Evolutionary conservation across 1,140 invertebrate genomes (phyloP).

Genomic region (Cecropterus lyciades): DNA sequence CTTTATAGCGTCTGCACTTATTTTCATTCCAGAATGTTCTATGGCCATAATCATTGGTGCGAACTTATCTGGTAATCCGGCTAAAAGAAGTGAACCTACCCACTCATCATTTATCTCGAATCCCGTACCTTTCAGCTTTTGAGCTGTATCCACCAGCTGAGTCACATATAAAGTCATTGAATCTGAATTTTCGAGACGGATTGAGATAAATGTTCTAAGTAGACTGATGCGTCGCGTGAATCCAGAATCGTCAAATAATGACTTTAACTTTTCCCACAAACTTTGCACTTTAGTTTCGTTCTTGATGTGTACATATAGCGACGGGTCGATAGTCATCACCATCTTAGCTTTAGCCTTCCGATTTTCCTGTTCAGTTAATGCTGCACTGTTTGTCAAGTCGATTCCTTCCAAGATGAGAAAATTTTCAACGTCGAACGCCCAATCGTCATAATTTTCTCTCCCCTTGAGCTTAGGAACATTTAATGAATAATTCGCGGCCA

Average conservation of each 20-base stretch:
- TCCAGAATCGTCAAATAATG: not conserved
- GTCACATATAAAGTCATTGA: no score
- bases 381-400: no score
- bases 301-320: conserved; percentile 38
- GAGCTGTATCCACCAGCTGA: no score
- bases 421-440: not conserved
- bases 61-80: conserved; percentile 27
- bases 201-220: not conserved
- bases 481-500: not conserved
- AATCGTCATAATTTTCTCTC: not conserved
- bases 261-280: not conserved
- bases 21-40: conserved; percentile 20
- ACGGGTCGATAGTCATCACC: conserved; percentile 37
- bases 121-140: no score
- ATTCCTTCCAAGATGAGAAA: not conserved
- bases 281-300: conserved; percentile 36
- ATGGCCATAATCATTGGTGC: conserved; percentile 20
- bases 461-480: not conserved
- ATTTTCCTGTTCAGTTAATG: no score
- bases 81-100: conserved; percentile 20
- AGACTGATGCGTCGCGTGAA: not conserved
- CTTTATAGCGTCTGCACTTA: conserved; percentile 21
- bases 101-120: no score
- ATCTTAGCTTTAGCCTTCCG: conserved; percentile 37
- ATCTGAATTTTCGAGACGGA: no score